Base-by-base conservation (phyloP, 2,113 vertebrate genomes). In the Xenopus laevis region DNA sequence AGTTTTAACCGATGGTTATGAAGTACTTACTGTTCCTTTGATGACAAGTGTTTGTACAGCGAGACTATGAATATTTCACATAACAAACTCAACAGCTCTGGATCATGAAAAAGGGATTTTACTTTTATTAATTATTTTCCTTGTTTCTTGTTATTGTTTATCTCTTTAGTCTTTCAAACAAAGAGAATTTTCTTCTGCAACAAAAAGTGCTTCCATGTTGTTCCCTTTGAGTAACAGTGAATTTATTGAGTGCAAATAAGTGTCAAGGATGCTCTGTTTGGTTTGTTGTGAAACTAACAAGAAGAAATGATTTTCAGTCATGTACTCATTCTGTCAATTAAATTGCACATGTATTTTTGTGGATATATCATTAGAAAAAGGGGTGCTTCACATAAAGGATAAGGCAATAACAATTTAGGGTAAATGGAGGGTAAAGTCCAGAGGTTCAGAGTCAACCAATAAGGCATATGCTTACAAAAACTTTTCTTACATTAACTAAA, bases 211-310 rank as follows among this genome's bases (percentile, higher is more conserved):
- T 69, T 46, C 73, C 58, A 33, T 75, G 69, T 68, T 69, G 65
- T 75, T 75, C 23, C 65, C 73, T 68, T 75, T 68, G 73, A 75
- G 68, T 68, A 69, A 58, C 66, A 62, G 65, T 61, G 65, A 75
- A 75, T 75, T 69, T 45, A 63, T 75, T 68, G 68, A 68, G 46
- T 55, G 73, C 45, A 30, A 67, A 18, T 61, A 44, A n/a, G 65
- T 74, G 72, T 75, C 57, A 68, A 68, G 73, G 57, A 68, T 68
- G 73, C 46, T 75, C 65, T 47, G 13, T 30, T 50, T 11, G 44
- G 57, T 53, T 75, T 68, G 73, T 75, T 5, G 8, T 55, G 18
- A 75, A 21, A 52, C n/a, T 61, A 68, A 74, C 55, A 50, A 61
- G 65, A 17, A 61, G 65, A 59, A 62, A 59, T 20, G 27, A 8